These are phyloP conservation scores for Tapera naevia DNA, from an alignment of 2,797 vertebrate species.

Conservation along the genomic window DNA sequence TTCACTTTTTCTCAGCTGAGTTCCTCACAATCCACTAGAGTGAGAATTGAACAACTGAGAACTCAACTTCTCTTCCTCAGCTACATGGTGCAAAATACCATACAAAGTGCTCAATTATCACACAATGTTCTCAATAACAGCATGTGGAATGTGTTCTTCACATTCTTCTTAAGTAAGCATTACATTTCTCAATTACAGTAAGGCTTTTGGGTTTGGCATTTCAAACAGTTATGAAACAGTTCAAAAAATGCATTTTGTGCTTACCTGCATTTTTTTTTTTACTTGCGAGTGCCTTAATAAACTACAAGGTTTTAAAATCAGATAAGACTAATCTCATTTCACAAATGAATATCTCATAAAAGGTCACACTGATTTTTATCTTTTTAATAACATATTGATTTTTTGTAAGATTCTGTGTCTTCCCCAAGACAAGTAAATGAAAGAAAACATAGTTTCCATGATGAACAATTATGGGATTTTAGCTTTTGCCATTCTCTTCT, in stretches of 20 bases:
- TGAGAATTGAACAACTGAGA: not conserved
- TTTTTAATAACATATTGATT: not conserved
- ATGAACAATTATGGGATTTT: not conserved
- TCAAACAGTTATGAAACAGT: not conserved
- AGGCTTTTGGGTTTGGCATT: not conserved
- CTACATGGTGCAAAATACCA: not conserved
- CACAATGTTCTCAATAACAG: not conserved
- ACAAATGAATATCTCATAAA: not conserved
- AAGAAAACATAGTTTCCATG: not conserved
- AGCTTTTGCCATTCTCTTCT: not conserved
- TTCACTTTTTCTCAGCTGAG: not conserved
- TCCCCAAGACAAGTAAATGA: not conserved
- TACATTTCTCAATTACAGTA: not conserved
- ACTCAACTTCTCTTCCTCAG: not conserved
- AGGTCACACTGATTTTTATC: not conserved
- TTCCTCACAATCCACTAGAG: not conserved
- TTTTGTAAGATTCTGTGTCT: not conserved
- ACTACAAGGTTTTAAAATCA: not conserved
- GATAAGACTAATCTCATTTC: not conserved
- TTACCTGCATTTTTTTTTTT: not conserved
- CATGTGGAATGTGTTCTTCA: rapidly evolving
- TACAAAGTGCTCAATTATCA: not conserved
- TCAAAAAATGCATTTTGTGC: not conserved
- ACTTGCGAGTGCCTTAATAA: not conserved
- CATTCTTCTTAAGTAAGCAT: not conserved